These are phyloP conservation scores for Phthorimaea operculella DNA, from an alignment of 1,140 invertebrate species.

Conservation along the genomic window DNA sequence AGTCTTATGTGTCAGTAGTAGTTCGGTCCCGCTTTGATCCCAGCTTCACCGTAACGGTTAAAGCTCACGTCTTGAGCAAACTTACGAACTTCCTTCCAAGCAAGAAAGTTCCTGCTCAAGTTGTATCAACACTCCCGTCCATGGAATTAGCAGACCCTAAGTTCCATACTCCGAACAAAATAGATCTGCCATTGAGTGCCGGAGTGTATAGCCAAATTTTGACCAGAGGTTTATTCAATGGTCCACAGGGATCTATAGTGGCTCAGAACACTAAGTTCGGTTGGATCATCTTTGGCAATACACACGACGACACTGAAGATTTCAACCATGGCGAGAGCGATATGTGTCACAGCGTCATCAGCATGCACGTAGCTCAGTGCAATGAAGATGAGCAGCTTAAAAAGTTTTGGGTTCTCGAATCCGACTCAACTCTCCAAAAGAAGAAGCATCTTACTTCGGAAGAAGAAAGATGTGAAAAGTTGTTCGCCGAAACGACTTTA, in stretches of 20 bases:
- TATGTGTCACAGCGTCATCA: constrained; percentile 3
- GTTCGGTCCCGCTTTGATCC: constrained; percentile 19
- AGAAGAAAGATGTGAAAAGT: constrained; percentile 23
- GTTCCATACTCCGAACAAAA: constrained; percentile 9
- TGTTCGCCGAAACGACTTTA: constrained; percentile 16
- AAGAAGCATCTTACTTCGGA: constrained; percentile 17
- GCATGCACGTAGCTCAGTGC: constrained; percentile 3
- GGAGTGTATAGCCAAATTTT: constrained; percentile 9
- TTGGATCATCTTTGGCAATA: constrained; percentile 21
- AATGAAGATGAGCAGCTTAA: constrained; percentile 19
- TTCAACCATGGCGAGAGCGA: not conserved
- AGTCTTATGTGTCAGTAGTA: constrained; percentile 12
- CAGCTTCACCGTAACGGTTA: constrained; percentile 14
- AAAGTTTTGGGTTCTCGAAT: constrained; percentile 28
- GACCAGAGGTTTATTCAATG: constrained; percentile 7
- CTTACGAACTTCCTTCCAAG: constrained; percentile 13
- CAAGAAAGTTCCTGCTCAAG: constrained; percentile 7
- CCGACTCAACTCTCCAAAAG: constrained; percentile 8
- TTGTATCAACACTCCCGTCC: not conserved
- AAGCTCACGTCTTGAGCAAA: constrained; percentile 17
- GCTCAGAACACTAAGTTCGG: constrained; percentile 20
- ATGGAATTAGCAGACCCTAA: constrained; percentile 8
- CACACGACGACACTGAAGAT: not conserved
- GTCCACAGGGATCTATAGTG: constrained; percentile 10
- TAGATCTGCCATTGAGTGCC: constrained; percentile 10